Evolutionary conservation across 2,797 vertebrate genomes (phyloP).

Genomic region (Tenualosa thibaudeaui): DNA sequence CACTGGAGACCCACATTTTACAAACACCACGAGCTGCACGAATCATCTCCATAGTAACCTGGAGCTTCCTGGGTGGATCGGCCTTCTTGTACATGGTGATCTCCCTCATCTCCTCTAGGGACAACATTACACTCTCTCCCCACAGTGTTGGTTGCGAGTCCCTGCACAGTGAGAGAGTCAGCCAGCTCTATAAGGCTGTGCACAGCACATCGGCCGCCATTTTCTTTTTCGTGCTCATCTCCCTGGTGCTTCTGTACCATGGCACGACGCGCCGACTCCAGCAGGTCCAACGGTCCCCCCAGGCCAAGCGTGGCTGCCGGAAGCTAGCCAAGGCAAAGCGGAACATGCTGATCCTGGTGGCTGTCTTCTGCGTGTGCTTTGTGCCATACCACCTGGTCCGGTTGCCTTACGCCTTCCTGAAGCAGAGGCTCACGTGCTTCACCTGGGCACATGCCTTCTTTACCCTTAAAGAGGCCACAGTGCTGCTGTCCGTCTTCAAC

Average conservation of each 20-base stretch:
- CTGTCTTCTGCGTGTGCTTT: slow-evolving; percentile 72
- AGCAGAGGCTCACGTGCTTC: not conserved
- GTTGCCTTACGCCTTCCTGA: slow-evolving; percentile 62
- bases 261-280: slow-evolving; percentile 55
- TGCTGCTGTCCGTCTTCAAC: slow-evolving; percentile 65
- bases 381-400: slow-evolving; percentile 72
- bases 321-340: slow-evolving; percentile 61
- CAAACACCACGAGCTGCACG: slow-evolving; percentile 54
- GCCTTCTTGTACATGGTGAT: slow-evolving; percentile 49
- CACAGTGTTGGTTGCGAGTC: slow-evolving; percentile 38
- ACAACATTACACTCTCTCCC: accelerated
- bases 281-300: slow-evolving; percentile 38
- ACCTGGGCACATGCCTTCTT: slow-evolving; percentile 32
- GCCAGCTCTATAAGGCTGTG: slow-evolving; percentile 51
- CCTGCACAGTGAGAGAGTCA: slow-evolving; percentile 45
- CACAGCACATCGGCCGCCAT: slow-evolving; percentile 53
- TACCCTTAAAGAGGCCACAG: slow-evolving; percentile 64
- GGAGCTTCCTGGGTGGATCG: slow-evolving; percentile 55
- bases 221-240: slow-evolving; percentile 61
- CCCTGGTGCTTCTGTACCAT: slow-evolving; percentile 66
- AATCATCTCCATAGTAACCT: slow-evolving; percentile 60
- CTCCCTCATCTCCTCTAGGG: slow-evolving; percentile 45
- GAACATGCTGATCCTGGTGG: slow-evolving; percentile 69
- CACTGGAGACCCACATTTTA: slow-evolving; percentile 53
- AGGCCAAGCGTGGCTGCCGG: slow-evolving; percentile 27